A percentile compares a stretch with the other conserved stretches of the same genome.
These are phyloP conservation scores for Epinephelus moara DNA, from an alignment of 2,113 vertebrate genomes.

Conservation along the genomic window DNA sequence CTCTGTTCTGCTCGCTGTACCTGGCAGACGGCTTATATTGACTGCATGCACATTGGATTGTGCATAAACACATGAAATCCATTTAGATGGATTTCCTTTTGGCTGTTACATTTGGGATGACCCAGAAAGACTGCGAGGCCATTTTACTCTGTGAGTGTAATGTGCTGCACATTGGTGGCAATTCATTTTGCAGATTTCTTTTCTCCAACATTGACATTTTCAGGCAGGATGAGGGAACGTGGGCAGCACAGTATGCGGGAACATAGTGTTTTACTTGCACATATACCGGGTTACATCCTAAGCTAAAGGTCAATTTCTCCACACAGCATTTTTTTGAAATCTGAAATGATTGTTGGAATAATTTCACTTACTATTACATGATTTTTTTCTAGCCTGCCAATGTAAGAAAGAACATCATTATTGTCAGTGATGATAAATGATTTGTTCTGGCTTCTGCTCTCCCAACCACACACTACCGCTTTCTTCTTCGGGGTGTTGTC, in stretches of 20 bases:
- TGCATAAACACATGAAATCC: constrained; percentile 9
- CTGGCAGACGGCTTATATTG: not conserved
- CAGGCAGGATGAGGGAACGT: not conserved
- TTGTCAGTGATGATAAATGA: not conserved
- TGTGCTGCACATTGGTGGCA: constrained; percentile 1
- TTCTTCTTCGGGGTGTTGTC: not conserved
- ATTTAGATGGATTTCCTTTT: not conserved
- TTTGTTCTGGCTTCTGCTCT: not conserved
- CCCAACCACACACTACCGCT: not conserved
- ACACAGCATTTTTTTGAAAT: not conserved
- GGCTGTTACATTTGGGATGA: constrained; percentile 31
- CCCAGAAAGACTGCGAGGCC: constrained; percentile 48
- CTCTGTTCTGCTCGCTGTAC: constrained; percentile 2
- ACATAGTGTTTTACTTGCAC: not conserved
- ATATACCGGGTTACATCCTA: not conserved
- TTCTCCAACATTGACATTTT: not conserved
- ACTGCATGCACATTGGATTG: not conserved
- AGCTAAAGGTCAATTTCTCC: not conserved
- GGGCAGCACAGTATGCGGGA: not conserved
- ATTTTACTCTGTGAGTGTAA: constrained; percentile 26
- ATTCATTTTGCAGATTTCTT: not conserved
- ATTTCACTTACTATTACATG: not conserved
- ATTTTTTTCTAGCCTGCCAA: not conserved
- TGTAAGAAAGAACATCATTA: not conserved
- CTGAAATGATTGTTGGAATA: not conserved